Evolutionary conservation across 2,888 invertebrate genomes (phyloP).

Genomic region (Cylloceria caligata): DNA sequence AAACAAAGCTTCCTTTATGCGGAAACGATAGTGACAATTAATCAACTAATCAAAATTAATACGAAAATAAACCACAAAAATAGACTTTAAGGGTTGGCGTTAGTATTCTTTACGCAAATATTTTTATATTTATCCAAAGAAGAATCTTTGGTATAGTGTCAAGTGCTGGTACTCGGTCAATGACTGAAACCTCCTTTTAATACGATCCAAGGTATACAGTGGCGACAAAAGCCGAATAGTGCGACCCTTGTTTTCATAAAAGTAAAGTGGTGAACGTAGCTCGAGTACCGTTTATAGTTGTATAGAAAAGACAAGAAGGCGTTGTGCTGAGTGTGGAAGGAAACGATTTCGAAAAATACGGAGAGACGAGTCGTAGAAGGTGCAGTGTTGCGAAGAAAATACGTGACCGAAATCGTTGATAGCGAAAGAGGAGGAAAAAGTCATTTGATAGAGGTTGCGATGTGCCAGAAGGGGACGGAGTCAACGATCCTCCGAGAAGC

Average conservation of each 20-base stretch:
- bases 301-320: slow-evolving; percentile 15
- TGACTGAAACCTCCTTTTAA: not conserved
- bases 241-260: slow-evolving; percentile 35
- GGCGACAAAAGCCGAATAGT: not conserved
- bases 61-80: too few relatives aligned
- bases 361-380: slow-evolving; percentile 36
- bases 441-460: slow-evolving; percentile 56
- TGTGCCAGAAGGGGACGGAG: slow-evolving; percentile 18
- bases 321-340: slow-evolving; percentile 47
- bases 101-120: too few relatives aligned
- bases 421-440: slow-evolving; percentile 17
- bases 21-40: too few relatives aligned
- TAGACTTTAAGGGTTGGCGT: too few relatives aligned
- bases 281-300: not conserved
- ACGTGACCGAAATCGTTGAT: slow-evolving; percentile 67
- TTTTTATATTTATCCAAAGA: too few relatives aligned
- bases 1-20: too few relatives aligned
- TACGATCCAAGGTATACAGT: slow-evolving; percentile 2
- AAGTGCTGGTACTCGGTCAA: not conserved
- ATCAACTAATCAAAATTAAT: too few relatives aligned
- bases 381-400: slow-evolving; percentile 53
- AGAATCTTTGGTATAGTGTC: not conserved
- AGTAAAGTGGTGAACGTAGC: slow-evolving; percentile 46
- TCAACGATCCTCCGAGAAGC: slow-evolving; percentile 14
- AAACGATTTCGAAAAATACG: slow-evolving; percentile 62